Evolutionary conservation across 2,797 vertebrate genomes (phyloP), one percentile per base, ranked within the genome.

Genomic region (Percopsis omiscomaycus): DNA sequence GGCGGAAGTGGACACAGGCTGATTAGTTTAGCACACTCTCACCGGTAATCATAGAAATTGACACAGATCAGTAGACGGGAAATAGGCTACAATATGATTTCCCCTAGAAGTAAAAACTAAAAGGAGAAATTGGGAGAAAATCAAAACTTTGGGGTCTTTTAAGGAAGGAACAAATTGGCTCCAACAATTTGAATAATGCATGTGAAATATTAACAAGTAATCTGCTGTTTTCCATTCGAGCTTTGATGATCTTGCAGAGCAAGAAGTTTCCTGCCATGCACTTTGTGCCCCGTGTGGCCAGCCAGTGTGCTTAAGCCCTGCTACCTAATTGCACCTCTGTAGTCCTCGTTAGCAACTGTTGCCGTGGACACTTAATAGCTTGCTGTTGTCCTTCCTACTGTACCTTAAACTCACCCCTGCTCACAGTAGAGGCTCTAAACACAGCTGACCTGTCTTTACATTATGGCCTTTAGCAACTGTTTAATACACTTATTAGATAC

Each of bases 401-500:
- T 63, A 59, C 32, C 4, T 64, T 55, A 61, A 61, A 27, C 58
- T 75, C 78, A 78, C 78, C 73, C 78, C 72, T 64, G 51, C 67
- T 67, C 73, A 71, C 51, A 52, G 53, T 8, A 47, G 66, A 69
- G 57, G 63, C 54, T 80, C 60, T 63, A 56, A 79, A 64, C 67
- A 71, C 54, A 75, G 45, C 59, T 52, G 55, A 67, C 64, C 28
- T 3, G 70, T 71, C 69, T 81, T 79, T 59, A 45, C 66, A 78
- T 85, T 81, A 67, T 67, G 78, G 58, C 77, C 79, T 80, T 85
- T 86, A 80, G 74, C 72, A 66, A 59, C 66, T 64, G 63, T 83
- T 77, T 73, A 81, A 68, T 66, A n/a, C n/a, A 60, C 63, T 75
- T 77, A 84, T 88, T 86, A 84, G 83, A 83, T 69, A 83, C 81